Conservation (phyloP, 92 coral and sea anemone species). For the Montipora capitata region DNA sequence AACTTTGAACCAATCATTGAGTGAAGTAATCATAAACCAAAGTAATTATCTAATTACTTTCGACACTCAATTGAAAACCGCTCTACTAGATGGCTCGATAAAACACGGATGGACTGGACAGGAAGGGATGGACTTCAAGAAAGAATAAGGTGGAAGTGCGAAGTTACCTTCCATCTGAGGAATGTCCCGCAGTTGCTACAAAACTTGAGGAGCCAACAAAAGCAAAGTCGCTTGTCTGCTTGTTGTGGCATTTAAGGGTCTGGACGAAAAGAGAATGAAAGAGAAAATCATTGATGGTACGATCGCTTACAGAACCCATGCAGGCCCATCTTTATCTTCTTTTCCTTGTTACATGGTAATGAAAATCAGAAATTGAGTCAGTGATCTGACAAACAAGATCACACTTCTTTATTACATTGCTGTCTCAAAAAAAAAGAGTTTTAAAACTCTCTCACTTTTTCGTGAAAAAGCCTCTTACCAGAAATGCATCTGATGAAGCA, state of each 20-base stretch:
- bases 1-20: too few relatives aligned
- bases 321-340: too few relatives aligned
- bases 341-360: too few relatives aligned
- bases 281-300: neutral
- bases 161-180: conserved; percentile 92
- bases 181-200: conserved; percentile 96
- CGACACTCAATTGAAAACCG: too few relatives aligned
- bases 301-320: neutral
- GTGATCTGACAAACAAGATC: too few relatives aligned
- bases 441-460: neutral
- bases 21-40: neutral
- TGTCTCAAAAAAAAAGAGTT: neutral
- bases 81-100: too few relatives aligned
- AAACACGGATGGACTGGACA: too few relatives aligned
- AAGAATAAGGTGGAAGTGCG: too few relatives aligned
- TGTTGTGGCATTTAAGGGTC: conserved; percentile 98
- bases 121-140: too few relatives aligned
- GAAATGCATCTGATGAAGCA: conserved; percentile 81
- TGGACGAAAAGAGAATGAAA: conserved; percentile 28
- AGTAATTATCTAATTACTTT: neutral
- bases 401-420: too few relatives aligned
- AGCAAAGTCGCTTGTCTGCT: conserved; percentile 93
- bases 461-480: conserved; percentile 53
- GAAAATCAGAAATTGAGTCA: too few relatives aligned
- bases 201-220: conserved; percentile 94